Evolutionary conservation across 2,888 invertebrate genomes (phyloP).

Genomic region (Spilosoma lubricipeda): DNA sequence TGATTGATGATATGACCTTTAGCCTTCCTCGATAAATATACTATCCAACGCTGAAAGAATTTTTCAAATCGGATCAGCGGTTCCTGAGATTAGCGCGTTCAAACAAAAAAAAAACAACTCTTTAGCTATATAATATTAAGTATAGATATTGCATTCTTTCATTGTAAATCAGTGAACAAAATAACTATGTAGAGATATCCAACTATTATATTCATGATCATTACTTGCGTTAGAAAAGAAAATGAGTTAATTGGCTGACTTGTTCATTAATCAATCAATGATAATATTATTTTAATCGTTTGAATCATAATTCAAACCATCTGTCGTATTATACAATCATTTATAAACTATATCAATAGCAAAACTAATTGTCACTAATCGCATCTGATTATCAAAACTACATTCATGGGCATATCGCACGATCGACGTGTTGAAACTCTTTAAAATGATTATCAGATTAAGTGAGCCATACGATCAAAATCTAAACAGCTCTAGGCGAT

Average conservation of each 20-base stretch:
- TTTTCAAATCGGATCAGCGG: no score
- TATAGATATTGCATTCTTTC: no score
- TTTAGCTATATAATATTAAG: no score
- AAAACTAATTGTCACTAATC: conserved; percentile 27
- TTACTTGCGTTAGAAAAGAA: background rate
- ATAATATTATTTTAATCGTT: background rate
- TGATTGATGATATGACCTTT: no score
- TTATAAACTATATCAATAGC: background rate
- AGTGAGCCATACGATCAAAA: conserved; percentile 68
- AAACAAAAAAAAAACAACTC: no score
- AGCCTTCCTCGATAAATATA: no score
- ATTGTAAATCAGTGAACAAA: background rate
- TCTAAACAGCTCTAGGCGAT: conserved; percentile 68
- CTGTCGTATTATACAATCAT: background rate
- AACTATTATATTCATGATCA: background rate
- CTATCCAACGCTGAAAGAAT: no score
- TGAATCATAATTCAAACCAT: background rate
- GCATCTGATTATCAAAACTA: conserved; percentile 53
- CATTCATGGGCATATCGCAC: conserved; percentile 51
- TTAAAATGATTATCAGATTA: conserved; percentile 69
- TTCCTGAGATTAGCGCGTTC: no score
- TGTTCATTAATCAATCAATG: background rate
- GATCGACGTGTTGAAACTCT: conserved; percentile 65
- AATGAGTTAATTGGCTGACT: background rate
- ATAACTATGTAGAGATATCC: background rate